Conservation (phyloP, 2,888 invertebrate genomes). For the Mythimna albipuncta region DNA sequence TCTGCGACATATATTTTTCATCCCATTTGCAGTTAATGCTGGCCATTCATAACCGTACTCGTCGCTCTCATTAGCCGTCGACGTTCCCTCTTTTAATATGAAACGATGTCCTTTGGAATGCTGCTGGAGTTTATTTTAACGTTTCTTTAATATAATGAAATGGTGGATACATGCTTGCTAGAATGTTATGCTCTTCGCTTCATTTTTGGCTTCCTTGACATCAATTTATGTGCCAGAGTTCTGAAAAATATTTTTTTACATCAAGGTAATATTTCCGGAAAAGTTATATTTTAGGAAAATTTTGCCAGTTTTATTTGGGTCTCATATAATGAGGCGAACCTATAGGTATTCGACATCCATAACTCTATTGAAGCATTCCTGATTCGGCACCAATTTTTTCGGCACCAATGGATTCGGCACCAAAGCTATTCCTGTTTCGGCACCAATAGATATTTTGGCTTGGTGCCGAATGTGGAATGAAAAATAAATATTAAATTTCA, state of each 20-base stretch:
- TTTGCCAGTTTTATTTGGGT: not conserved
- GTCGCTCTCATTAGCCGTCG: constrained; percentile 47
- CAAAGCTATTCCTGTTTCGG: too few species aligned
- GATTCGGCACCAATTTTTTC: too few species aligned
- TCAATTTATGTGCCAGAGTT: too few species aligned
- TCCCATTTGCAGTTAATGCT: constrained; percentile 47
- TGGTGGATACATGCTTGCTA: not conserved
- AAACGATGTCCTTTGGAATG: constrained; percentile 24
- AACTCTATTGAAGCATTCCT: too few species aligned
- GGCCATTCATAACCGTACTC: constrained; percentile 46
- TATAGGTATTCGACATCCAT: too few species aligned
- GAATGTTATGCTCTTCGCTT: not conserved
- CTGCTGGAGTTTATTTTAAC: constrained; percentile 19
- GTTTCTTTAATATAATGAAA: not conserved
- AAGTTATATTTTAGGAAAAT: too few species aligned
- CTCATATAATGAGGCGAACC: not conserved
- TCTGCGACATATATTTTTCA: constrained; percentile 48
- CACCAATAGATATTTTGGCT: too few species aligned
- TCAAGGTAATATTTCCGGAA: not conserved
- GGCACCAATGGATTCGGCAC: too few species aligned
- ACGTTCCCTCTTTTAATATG: constrained; percentile 18
- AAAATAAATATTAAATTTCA: too few species aligned
- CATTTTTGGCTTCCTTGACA: not conserved
- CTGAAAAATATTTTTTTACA: not conserved
- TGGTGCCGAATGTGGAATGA: too few species aligned